Evolutionary conservation across 1,140 invertebrate species (phyloP).

Genomic region (Euwallacea fornicatus): DNA sequence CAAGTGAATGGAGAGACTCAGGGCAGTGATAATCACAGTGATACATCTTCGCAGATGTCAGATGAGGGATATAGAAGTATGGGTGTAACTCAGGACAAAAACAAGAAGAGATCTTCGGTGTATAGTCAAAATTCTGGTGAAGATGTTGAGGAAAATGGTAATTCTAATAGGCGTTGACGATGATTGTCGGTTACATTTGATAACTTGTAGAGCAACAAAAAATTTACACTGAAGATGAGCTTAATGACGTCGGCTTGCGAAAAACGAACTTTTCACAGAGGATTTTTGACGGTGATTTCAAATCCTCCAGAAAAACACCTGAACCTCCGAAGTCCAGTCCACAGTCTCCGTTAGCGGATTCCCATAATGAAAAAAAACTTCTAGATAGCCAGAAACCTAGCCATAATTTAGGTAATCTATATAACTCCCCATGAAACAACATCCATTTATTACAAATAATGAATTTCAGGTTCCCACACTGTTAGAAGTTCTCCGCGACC

Average conservation of each 20-base stretch:
- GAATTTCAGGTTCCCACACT: slow-evolving; percentile 6
- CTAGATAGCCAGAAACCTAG: slow-evolving; percentile 24
- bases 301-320: slow-evolving; percentile 32
- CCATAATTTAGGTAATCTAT: slow-evolving; percentile 22
- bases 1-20: slow-evolving; percentile 41
- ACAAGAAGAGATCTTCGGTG: slow-evolving; percentile 63
- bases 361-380: slow-evolving; percentile 51
- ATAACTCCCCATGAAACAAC: not conserved
- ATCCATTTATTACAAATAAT: not conserved
- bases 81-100: slow-evolving; percentile 64
- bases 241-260: slow-evolving; percentile 66
- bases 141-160: slow-evolving; percentile 68
- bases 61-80: slow-evolving; percentile 85
- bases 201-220: slow-evolving; percentile 47
- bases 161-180: slow-evolving; percentile 41
- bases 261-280: slow-evolving; percentile 64
- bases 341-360: slow-evolving; percentile 52
- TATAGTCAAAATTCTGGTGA: slow-evolving; percentile 68
- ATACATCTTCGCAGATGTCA: slow-evolving; percentile 83
- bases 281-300: slow-evolving; percentile 58
- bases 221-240: slow-evolving; percentile 61
- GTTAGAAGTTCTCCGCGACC: slow-evolving; percentile 11
- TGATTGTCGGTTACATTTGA: not conserved
- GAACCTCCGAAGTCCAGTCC: slow-evolving; percentile 27
- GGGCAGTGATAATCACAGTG: slow-evolving; percentile 63